phyloP scores from a whole-genome alignment of 2,797 vertebrate species.

The Halcyon chelicuti region DNA sequence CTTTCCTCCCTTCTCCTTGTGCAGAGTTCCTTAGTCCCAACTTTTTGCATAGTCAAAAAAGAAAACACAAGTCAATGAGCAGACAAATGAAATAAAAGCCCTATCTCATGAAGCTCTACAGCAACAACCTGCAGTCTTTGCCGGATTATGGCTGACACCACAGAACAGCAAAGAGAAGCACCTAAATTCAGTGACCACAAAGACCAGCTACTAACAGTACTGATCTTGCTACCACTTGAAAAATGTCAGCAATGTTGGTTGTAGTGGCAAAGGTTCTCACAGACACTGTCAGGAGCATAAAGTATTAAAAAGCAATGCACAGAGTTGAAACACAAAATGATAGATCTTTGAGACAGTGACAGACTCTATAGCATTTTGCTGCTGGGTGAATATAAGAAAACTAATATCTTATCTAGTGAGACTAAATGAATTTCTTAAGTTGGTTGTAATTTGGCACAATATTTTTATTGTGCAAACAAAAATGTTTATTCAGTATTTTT shows the following conservation, averaged over 20 bases:
- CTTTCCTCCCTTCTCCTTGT: background rate
- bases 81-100: background rate
- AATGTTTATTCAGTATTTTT: background rate
- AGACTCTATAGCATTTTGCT: background rate
- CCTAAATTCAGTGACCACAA: background rate
- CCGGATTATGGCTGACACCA: background rate
- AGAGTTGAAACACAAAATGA: background rate
- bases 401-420: background rate
- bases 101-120: background rate
- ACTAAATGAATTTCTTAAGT: background rate
- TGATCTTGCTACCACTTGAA: background rate
- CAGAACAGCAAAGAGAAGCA: background rate
- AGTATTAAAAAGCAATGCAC: background rate
- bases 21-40: background rate
- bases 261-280: background rate
- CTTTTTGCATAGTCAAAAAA: background rate
- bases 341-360: background rate
- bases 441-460: background rate
- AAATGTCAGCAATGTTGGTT: background rate
- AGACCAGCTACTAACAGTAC: accelerated
- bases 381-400: background rate
- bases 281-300: background rate
- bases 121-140: background rate
- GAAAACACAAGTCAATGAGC: background rate
- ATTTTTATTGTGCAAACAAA: background rate